Evolutionary conservation across 2,888 invertebrate genomes (phyloP).

Genomic region (Agonopterix heracliana): DNA sequence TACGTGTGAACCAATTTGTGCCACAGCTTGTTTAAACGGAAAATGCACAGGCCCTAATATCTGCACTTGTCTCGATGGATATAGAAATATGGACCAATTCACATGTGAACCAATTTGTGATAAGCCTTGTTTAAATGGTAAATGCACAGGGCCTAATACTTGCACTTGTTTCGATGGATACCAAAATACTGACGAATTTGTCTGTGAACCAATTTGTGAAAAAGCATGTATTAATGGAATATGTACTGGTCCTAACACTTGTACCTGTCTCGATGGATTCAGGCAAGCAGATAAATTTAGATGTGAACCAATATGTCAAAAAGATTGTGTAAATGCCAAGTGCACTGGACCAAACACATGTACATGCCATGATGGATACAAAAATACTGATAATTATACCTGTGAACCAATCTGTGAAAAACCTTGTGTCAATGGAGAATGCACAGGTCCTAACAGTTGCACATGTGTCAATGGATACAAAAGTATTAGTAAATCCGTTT

Average conservation of each 20-base stretch:
- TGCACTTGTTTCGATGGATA: slow-evolving; percentile 33
- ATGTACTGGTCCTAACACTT: slow-evolving; percentile 23
- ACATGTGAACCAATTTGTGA: slow-evolving; percentile 23
- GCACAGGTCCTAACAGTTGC: slow-evolving; percentile 39
- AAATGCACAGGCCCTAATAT: slow-evolving; percentile 24
- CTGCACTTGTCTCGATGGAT: slow-evolving; percentile 24
- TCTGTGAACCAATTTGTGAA: slow-evolving; percentile 17
- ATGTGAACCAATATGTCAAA: slow-evolving; percentile 22
- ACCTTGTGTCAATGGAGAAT: slow-evolving; percentile 21
- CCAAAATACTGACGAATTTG: slow-evolving; percentile 4
- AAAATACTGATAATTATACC: slow-evolving; percentile 4
- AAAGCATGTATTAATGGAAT: slow-evolving; percentile 23
- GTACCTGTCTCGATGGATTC: slow-evolving; percentile 8
- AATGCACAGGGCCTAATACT: slow-evolving; percentile 39
- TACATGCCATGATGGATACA: slow-evolving; percentile 33
- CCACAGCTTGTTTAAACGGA: slow-evolving; percentile 25
- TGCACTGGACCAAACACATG: slow-evolving; percentile 52
- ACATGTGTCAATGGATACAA: slow-evolving; percentile 25
- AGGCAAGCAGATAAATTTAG: slow-evolving; percentile 12
- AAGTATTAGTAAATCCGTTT: slow-evolving; percentile 3
- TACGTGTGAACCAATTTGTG: slow-evolving; percentile 29
- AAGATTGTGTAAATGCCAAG: slow-evolving; percentile 24
- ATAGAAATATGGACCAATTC: slow-evolving; percentile 9
- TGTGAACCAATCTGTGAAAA: slow-evolving; percentile 8
- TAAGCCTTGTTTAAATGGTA: slow-evolving; percentile 33